A percentile compares a stretch with the other conserved stretches of the same genome.
phyloP scores from a whole-genome alignment of 2,888 invertebrate genomes.

The Melanotus villosus region DNA sequence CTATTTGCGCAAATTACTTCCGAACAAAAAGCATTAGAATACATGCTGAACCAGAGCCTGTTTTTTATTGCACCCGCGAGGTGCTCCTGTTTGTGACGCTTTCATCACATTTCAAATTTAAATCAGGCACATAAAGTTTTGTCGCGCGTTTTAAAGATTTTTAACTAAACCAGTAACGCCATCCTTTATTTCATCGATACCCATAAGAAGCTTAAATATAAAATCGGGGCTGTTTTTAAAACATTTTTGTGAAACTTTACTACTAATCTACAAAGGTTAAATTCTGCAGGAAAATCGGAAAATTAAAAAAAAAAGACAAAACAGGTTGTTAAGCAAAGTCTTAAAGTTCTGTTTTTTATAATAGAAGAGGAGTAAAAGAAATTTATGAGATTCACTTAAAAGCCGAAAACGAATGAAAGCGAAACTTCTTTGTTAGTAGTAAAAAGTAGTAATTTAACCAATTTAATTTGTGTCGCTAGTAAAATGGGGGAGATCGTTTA shows the following conservation, averaged over 20 bases:
- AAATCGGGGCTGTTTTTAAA: too few relatives aligned
- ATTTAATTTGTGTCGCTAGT: constrained; percentile 63
- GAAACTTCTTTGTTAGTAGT: constrained; percentile 37
- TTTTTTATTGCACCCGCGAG: constrained; percentile 33
- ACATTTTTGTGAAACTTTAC: too few relatives aligned
- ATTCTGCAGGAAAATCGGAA: too few relatives aligned
- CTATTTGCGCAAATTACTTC: constrained; percentile 27
- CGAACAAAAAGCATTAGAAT: constrained; percentile 27
- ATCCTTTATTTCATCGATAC: not conserved
- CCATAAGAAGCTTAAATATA: too few relatives aligned
- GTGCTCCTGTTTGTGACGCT: constrained; percentile 48
- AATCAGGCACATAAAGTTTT: constrained; percentile 61
- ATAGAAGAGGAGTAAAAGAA: constrained; percentile 5
- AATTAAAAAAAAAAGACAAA: too few relatives aligned
- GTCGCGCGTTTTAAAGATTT: constrained; percentile 50
- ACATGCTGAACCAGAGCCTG: constrained; percentile 25
- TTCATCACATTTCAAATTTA: constrained; percentile 60
- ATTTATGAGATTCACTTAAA: constrained; percentile 9
- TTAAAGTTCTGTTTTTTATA: not conserved
- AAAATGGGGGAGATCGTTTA: constrained; percentile 54
- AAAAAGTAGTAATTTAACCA: constrained; percentile 61
- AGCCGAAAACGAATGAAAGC: constrained; percentile 21
- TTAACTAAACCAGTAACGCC: constrained; percentile 36
- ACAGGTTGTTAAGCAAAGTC: too few relatives aligned
- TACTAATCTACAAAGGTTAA: too few relatives aligned